Percentiles rank a stretch among this genome's conserved stretches.
Conservation (phyloP, 2,797 vertebrate species). For the Limnodromus scolopaceus region DNA sequence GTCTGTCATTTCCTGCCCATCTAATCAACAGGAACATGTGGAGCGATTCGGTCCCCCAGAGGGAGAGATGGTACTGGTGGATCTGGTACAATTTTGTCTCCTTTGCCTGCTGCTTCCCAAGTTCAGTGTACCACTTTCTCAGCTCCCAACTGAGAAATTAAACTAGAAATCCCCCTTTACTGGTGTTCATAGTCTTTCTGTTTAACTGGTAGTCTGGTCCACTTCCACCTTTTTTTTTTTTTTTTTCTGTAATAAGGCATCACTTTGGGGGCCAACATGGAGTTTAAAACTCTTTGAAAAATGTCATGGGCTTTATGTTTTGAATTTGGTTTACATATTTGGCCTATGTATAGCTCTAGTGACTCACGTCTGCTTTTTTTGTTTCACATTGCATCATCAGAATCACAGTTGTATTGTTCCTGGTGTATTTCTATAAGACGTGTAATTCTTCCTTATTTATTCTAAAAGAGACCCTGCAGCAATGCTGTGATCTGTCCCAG, state of each 20-base stretch:
- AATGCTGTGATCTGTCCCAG: slow-evolving; percentile 97
- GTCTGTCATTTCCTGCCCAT: neutral
- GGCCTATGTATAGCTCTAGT: neutral
- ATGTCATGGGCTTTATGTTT: neutral
- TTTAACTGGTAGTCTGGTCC: neutral
- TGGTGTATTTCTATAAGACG: neutral
- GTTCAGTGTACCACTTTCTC: neutral
- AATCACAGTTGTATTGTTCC: slow-evolving; percentile 1
- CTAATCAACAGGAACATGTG: neutral
- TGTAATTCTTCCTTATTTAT: slow-evolving; percentile 36
- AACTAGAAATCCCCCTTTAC: neutral
- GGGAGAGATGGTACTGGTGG: neutral
- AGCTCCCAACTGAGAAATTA: neutral
- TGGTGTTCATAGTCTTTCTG: neutral
- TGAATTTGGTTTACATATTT: neutral
- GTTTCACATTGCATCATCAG: slow-evolving; percentile 37
- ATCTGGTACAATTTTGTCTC: neutral
- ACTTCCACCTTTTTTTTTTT: neutral
- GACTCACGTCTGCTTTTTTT: slow-evolving; percentile 20
- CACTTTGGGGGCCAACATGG: neutral
- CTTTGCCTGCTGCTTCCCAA: neutral
- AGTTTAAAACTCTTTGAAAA: neutral
- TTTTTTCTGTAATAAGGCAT: neutral
- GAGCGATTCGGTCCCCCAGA: neutral
- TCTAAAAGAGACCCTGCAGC: slow-evolving; percentile 92